phyloP scores from a whole-genome alignment of 2,888 invertebrate genomes.

The Pimpla rufipes region DNA sequence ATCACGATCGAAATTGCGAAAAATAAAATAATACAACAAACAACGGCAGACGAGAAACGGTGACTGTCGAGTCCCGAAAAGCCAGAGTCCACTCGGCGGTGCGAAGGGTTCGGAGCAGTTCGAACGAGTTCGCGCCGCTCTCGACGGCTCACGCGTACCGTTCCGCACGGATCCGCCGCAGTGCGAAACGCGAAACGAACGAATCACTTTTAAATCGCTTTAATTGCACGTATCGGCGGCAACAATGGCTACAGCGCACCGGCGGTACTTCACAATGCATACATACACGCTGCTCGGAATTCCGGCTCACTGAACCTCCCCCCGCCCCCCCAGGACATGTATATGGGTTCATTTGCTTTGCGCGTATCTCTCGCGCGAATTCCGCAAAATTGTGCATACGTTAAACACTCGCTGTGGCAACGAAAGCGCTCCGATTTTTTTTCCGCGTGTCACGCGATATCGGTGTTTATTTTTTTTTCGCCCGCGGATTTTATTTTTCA shows the following conservation, averaged over 20 bases:
- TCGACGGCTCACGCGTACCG: not conserved
- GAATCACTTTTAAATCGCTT: conserved; percentile 74
- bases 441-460: not conserved
- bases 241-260: conserved; percentile 21
- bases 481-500: too few relatives aligned
- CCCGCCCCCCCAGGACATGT: not conserved
- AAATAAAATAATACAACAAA: too few relatives aligned
- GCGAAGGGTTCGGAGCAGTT: too few relatives aligned
- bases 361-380: not conserved
- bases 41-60: too few relatives aligned
- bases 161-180: conserved; percentile 40
- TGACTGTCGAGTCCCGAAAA: too few relatives aligned
- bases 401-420: not conserved
- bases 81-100: too few relatives aligned
- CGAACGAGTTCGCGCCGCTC: too few relatives aligned
- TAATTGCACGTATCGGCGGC: conserved; percentile 72
- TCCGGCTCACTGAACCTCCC: not conserved
- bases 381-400: conserved; percentile 9
- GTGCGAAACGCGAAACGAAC: conserved; percentile 66
- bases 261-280: not conserved
- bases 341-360: not conserved
- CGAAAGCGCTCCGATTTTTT: not conserved
- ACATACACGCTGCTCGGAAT: not conserved
- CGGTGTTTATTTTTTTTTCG: not conserved
- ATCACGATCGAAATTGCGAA: too few relatives aligned